A percentile compares a stretch with the other conserved stretches of the same genome.
phyloP scores from a whole-genome alignment of 2,113 vertebrate genomes.

The Equus przewalskii region DNA sequence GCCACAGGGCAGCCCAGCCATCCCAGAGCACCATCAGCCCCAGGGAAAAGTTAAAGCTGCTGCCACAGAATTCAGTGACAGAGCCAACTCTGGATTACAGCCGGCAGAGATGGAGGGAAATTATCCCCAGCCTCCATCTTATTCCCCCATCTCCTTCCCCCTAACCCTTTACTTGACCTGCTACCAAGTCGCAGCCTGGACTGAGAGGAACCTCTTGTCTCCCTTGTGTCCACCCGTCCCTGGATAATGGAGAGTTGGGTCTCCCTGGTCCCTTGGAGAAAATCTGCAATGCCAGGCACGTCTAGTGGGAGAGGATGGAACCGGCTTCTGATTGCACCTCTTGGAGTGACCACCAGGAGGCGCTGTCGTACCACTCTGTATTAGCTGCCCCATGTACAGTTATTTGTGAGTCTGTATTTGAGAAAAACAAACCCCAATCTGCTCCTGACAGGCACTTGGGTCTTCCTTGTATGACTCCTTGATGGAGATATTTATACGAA shows the following conservation, averaged over 20 bases:
- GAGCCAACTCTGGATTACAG: background rate
- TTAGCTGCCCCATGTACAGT: constrained; percentile 53
- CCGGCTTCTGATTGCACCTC: background rate
- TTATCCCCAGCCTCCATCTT: background rate
- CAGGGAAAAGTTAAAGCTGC: background rate
- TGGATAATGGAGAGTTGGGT: background rate
- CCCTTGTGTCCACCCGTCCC: background rate
- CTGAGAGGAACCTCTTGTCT: background rate
- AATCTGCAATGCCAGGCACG: background rate
- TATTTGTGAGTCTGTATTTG: constrained; percentile 81
- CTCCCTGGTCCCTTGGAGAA: background rate
- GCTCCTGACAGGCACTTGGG: background rate
- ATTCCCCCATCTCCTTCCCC: background rate
- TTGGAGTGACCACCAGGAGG: background rate
- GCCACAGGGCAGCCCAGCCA: background rate
- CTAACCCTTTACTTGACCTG: background rate
- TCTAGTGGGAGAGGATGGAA: background rate
- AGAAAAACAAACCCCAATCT: background rate
- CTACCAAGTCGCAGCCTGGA: background rate
- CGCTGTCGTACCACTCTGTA: accelerated
- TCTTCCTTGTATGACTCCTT: background rate
- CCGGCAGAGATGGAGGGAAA: background rate
- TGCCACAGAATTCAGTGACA: accelerated
- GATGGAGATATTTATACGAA: constrained; percentile 66
- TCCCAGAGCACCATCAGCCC: background rate